Evolutionary conservation across 1,140 invertebrate genomes (phyloP), one percentile per base, ranked within the genome.

Genomic region (Episyrphus balteatus): DNA sequence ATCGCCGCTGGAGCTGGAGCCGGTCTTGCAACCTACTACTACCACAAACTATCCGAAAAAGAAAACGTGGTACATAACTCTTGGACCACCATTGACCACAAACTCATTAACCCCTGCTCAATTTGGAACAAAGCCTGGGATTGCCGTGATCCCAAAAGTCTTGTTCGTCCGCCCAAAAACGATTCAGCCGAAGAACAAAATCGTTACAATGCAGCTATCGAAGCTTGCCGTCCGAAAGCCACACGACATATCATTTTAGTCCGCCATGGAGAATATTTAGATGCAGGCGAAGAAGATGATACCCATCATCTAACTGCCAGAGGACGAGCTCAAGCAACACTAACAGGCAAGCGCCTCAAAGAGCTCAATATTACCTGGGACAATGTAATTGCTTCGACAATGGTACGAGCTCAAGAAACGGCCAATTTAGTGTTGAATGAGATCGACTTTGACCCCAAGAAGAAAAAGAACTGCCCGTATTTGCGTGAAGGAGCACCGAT

Each of bases 401-500:
- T 99, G 93, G 82, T 81, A 1, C 71, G 96, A 53, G 95, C 94
- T 0, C 81, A 83, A 53, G 88, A 98, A 70, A 98, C 95, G 7
- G 87, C 87, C 0, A 71, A 78, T 14, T 81, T 96, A 13, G 94
- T 98, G 55, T 70, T 78, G 40, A 50, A 66, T 2, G 53, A 63
- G 47, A 62, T 66, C n/a, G 48, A 55, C 36, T 61, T 43, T 39
- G 55, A 66, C 7, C 50, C 49, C 15, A 75, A 78, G 58, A 78
- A 77, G 60, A 70, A 80, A 30, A 59, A 77, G 44, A 73, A 83
- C 52, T 83, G 82, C 61, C 76, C 84, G 49, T 72, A 95, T 36
- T 66, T 97, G n/a, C 80, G 90, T 59, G 93, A 98, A 72, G 97
- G 96, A 8, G 87, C 90, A 1, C 96, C 96, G 0, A 83, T 93